These are phyloP conservation scores for Mesorhabditis spiculigera DNA, from an alignment of 2,888 invertebrate genomes.

Conservation along the genomic window DNA sequence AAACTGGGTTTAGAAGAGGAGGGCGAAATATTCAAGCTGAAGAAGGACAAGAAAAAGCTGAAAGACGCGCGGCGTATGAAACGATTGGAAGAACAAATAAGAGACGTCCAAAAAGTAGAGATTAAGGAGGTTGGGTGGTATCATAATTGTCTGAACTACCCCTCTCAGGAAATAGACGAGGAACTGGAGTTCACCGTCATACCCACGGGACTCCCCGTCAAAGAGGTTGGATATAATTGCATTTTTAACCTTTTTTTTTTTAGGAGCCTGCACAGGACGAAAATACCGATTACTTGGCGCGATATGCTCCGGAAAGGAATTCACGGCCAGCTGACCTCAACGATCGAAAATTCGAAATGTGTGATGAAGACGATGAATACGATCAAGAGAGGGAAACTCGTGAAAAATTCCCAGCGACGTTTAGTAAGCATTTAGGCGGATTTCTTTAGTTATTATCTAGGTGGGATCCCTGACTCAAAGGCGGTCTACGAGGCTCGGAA, in stretches of 20 bases:
- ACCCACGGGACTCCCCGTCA: not conserved
- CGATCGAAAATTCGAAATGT: not conserved
- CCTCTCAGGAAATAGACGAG: not conserved
- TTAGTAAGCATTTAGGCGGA: constrained; percentile 15
- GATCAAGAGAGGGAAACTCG: not conserved
- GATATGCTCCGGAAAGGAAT: not conserved
- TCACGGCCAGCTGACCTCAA: not conserved
- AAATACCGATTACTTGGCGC: not conserved
- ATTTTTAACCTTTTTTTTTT: not conserved
- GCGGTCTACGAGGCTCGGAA: constrained; percentile 96
- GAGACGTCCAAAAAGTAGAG: constrained; percentile 14
- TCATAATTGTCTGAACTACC: not conserved
- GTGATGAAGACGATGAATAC: constrained; percentile 17
- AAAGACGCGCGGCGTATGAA: constrained; percentile 34
- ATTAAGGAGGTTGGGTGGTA: constrained; percentile 15
- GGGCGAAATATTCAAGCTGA: constrained; percentile 38
- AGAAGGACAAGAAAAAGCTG: constrained; percentile 42
- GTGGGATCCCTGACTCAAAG: constrained; percentile 86
- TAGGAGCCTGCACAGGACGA: not conserved
- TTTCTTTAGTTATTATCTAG: constrained; percentile 11
- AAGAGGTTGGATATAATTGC: not conserved
- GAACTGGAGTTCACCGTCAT: not conserved
- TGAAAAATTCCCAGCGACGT: not conserved
- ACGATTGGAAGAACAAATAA: constrained; percentile 31
- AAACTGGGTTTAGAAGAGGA: constrained; percentile 18